Conservation (phyloP, 2,888 invertebrate genomes). For the Vesta saturnalis region DNA sequence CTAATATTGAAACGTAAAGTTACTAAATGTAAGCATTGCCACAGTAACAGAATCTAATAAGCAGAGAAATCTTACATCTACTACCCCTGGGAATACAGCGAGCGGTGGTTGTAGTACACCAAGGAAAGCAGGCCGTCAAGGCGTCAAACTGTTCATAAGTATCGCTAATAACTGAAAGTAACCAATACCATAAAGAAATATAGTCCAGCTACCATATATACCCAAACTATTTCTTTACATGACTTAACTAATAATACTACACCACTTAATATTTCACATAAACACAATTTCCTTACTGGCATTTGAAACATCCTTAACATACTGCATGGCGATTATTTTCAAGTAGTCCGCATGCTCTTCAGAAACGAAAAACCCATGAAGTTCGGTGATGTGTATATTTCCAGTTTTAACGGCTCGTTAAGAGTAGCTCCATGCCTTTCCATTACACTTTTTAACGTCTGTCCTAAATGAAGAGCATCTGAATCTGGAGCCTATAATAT, state of each 20-base stretch:
- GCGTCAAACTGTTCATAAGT: conserved; percentile 81
- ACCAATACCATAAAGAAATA: conserved; percentile 53
- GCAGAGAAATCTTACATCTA: conserved; percentile 66
- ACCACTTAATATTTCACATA: conserved; percentile 21
- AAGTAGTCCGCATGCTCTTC: conserved; percentile 84
- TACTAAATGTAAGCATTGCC: conserved; percentile 2
- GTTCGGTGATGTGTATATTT: conserved; percentile 86
- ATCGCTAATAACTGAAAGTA: conserved; percentile 73
- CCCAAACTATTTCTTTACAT: conserved; percentile 24
- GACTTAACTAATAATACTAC: conserved; percentile 24
- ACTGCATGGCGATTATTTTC: conserved; percentile 80
- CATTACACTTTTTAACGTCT: conserved; percentile 78
- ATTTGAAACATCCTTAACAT: conserved; percentile 81
- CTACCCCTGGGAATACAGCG: conserved; percentile 71
- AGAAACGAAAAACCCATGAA: conserved; percentile 92
- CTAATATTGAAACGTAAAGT: not conserved
- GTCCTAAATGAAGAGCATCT: conserved; percentile 73
- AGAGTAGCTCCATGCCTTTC: conserved; percentile 75
- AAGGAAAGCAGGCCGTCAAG: conserved; percentile 80
- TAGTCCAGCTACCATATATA: conserved; percentile 32
- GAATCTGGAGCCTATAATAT: conserved; percentile 77
- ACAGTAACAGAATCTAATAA: conserved; percentile 19
- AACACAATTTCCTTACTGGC: conserved; percentile 67
- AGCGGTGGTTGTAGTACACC: conserved; percentile 73
- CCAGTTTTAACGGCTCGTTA: conserved; percentile 74